These are phyloP conservation scores for Clavelina lepadiformis DNA, from an alignment of 23 tunicate species.

Conservation along the genomic window DNA sequence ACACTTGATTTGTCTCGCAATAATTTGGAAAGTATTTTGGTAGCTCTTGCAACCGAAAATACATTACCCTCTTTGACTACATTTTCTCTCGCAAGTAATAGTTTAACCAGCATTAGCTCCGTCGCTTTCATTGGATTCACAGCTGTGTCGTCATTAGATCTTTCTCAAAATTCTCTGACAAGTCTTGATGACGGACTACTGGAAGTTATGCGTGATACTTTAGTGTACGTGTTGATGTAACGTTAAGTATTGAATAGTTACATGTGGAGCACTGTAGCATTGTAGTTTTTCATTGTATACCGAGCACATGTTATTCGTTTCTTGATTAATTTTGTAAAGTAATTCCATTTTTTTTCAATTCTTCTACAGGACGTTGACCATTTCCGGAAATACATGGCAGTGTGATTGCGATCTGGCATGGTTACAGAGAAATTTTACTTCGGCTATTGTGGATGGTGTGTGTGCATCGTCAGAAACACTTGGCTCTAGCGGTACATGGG, in stretches of 20 bases:
- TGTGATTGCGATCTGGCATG: conserved; percentile 79
- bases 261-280: too few relatives aligned
- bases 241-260: too few relatives aligned
- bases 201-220: conserved; percentile 5
- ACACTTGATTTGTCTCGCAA: conserved; percentile 37
- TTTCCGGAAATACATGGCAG: conserved; percentile 35
- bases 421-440: conserved; percentile 37
- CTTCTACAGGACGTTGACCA: conserved; percentile 18
- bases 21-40: conserved; percentile 16
- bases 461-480: conserved; percentile 50
- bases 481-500: conserved; percentile 40
- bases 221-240: too few relatives aligned
- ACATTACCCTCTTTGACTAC: conserved; percentile 3
- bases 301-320: background rate
- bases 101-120: conserved; percentile 6
- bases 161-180: conserved; percentile 33
- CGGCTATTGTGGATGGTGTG: conserved; percentile 39
- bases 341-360: background rate
- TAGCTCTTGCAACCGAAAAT: conserved; percentile 23
- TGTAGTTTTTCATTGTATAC: too few relatives aligned
- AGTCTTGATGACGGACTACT: conserved; percentile 34
- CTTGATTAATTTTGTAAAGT: too few relatives aligned
- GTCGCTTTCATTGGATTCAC: conserved; percentile 40
- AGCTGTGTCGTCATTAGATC: conserved; percentile 43
- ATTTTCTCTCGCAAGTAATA: conserved; percentile 14